A percentile compares a stretch with the other conserved stretches of the same genome.
Conservation (phyloP, 2,113 vertebrate species). For the Dendropsophus ebraccatus region DNA sequence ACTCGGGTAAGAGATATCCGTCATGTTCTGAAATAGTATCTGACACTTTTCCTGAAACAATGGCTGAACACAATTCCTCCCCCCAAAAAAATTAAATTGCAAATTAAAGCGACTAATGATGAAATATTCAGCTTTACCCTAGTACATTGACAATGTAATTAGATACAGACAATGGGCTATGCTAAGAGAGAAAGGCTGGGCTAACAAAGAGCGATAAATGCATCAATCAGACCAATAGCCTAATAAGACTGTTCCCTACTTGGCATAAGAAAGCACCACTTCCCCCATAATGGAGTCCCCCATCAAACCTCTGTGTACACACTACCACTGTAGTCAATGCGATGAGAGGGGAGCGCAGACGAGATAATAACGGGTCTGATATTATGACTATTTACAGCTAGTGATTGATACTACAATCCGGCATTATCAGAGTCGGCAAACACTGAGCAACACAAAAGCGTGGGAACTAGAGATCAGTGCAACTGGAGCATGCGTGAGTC, state of each 20-base stretch:
- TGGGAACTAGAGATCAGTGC: not conserved
- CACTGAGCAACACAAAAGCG: not conserved
- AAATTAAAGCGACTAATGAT: not conserved
- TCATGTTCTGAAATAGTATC: not conserved
- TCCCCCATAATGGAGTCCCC: not conserved
- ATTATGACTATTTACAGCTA: not conserved
- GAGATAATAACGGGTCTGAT: not conserved
- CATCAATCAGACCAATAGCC: not conserved
- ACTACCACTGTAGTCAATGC: too few relatives aligned
- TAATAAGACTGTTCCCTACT: not conserved
- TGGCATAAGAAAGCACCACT: not conserved
- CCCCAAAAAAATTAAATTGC: not conserved
- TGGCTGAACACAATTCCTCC: not conserved
- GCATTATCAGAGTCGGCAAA: not conserved
- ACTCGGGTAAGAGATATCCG: not conserved
- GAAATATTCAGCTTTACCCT: conserved; percentile 5
- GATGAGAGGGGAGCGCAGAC: not conserved
- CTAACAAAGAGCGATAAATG: not conserved
- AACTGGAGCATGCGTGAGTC: too few relatives aligned
- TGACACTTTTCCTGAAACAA: not conserved
- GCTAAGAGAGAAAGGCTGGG: not conserved
- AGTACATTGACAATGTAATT: not conserved
- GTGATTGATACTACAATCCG: not conserved
- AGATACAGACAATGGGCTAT: not conserved
- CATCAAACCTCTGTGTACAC: not conserved